Percentiles rank a stretch among this genome's conserved stretches.
phyloP scores from a whole-genome alignment of 2,888 invertebrate genomes.

The Lapara coniferarum region DNA sequence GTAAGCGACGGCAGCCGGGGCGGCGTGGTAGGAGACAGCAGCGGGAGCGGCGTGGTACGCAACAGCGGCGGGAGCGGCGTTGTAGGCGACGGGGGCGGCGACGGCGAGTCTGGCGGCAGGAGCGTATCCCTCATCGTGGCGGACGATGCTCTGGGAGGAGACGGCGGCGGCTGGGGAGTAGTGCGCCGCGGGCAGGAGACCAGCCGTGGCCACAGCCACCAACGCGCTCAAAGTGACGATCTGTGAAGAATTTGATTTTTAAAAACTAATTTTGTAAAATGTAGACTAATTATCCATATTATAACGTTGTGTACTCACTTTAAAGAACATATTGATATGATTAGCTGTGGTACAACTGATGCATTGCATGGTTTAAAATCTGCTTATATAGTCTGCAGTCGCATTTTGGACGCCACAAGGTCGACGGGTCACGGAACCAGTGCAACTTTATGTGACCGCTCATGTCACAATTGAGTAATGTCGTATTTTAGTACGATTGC shows the following conservation, averaged over 20 bases:
- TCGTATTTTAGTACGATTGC: too few species aligned
- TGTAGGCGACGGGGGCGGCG: conserved; percentile 36
- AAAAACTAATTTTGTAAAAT: neutral
- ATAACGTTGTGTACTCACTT: conserved; percentile 56
- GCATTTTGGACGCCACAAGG: conserved; percentile 67
- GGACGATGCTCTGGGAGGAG: conserved; percentile 74
- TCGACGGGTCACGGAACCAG: conserved; percentile 59
- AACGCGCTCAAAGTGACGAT: conserved; percentile 63
- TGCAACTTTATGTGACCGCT: conserved; percentile 17
- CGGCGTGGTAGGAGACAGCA: conserved; percentile 23
- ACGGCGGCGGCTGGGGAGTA: conserved; percentile 67
- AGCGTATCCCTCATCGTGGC: conserved; percentile 56
- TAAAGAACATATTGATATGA: conserved; percentile 68
- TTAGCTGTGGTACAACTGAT: conserved; percentile 60
- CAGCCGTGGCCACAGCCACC: conserved; percentile 66
- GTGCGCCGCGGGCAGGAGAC: conserved; percentile 65
- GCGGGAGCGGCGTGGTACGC: conserved; percentile 30
- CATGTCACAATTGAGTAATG: neutral
- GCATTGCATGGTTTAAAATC: conserved; percentile 47
- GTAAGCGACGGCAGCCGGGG: conserved; percentile 35
- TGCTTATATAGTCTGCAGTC: conserved; percentile 63
- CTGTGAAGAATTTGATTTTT: conserved; percentile 44
- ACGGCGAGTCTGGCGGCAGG: conserved; percentile 35
- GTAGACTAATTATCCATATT: neutral
- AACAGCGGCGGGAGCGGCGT: conserved; percentile 38